These are phyloP conservation scores for Callospermophilus lateralis DNA, from an alignment of 2,113 vertebrate species.

Conservation along the genomic window DNA sequence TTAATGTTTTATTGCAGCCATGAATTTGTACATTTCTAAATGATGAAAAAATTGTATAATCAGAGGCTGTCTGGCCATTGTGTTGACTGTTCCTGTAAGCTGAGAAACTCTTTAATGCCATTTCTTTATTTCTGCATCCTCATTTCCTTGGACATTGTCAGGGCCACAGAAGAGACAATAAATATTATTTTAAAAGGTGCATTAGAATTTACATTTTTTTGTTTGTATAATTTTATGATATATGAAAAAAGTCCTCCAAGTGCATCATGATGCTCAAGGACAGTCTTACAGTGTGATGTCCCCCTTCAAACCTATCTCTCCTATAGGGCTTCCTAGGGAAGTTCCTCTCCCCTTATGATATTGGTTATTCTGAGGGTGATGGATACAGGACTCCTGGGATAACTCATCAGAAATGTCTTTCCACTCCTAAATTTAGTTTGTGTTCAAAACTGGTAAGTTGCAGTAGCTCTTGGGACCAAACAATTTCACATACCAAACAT, in stretches of 20 bases:
- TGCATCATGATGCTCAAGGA: background rate
- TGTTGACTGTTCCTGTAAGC: no score
- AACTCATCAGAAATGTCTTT: background rate
- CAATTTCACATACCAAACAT: background rate
- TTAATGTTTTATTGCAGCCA: background rate
- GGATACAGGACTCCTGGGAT: background rate
- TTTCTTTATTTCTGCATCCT: background rate
- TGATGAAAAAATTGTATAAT: background rate
- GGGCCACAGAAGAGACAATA: background rate
- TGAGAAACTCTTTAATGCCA: background rate
- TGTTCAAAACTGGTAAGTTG: background rate
- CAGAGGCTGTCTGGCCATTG: rapidly evolving
- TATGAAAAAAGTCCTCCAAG: background rate
- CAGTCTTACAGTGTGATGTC: background rate
- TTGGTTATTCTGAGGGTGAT: background rate
- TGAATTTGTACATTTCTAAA: background rate
- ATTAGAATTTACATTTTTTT: background rate
- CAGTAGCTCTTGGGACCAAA: background rate
- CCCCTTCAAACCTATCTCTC: background rate
- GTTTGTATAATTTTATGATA: background rate
- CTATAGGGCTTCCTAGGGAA: background rate
- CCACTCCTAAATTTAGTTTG: background rate
- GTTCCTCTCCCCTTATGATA: background rate
- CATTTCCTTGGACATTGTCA: background rate
- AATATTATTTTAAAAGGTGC: background rate